Conservation (phyloP, 1,140 invertebrate species). For the Berghia stephanieae region DNA sequence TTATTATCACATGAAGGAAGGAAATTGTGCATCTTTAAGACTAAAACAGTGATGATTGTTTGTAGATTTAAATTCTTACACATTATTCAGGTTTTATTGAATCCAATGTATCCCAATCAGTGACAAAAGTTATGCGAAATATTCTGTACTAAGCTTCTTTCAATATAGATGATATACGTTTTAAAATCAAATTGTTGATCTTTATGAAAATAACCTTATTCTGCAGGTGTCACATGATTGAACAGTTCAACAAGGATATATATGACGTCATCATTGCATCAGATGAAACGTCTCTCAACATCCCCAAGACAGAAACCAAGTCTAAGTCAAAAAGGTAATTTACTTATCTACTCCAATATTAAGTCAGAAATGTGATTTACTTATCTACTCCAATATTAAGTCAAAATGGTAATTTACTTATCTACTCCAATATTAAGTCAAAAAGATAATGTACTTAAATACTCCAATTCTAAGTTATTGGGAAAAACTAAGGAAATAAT, state of each 20-base stretch:
- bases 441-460: constrained; percentile 9
- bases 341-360: not conserved
- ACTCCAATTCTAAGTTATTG: not conserved
- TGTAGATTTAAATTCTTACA: too few relatives aligned
- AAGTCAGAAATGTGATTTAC: too few relatives aligned
- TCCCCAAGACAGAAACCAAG: constrained; percentile 67
- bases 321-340: constrained; percentile 67
- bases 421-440: not conserved
- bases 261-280: constrained; percentile 98
- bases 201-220: not conserved
- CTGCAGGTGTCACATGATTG: constrained; percentile 85
- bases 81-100: too few relatives aligned
- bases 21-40: too few relatives aligned
- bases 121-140: too few relatives aligned
- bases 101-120: too few relatives aligned
- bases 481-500: too few relatives aligned
- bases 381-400: not conserved
- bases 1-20: too few relatives aligned
- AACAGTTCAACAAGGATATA: constrained; percentile 92
- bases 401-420: not conserved
- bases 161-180: too few relatives aligned
- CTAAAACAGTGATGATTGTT: too few relatives aligned
- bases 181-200: not conserved
- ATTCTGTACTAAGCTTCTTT: too few relatives aligned
- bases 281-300: constrained; percentile 79